phyloP scores from a whole-genome alignment of 2,113 vertebrate species.

The Mesitornis unicolor region DNA sequence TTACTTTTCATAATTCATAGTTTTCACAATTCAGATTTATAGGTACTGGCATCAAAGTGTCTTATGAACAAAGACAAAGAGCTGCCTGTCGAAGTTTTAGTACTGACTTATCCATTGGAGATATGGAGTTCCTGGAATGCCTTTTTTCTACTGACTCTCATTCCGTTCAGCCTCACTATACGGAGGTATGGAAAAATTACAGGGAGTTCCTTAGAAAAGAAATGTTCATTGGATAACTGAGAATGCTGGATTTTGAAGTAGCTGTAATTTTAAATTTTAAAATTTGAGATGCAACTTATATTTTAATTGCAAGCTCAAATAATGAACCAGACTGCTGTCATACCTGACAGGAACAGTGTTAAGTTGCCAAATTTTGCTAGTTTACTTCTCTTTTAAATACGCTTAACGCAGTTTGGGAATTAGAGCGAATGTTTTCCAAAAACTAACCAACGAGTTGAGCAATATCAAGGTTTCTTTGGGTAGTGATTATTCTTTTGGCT shows the following conservation, averaged over 20 bases:
- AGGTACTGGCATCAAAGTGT: constrained; percentile 85
- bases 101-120: constrained; percentile 86
- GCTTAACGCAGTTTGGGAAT: not conserved
- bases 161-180: constrained; percentile 84
- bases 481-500: not conserved
- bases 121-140: constrained; percentile 92
- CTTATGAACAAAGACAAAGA: constrained; percentile 89
- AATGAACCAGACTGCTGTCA: not conserved
- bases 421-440: not conserved
- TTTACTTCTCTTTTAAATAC: not conserved
- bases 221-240: not conserved
- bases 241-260: not conserved
- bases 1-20: not conserved
- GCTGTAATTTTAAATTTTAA: not conserved
- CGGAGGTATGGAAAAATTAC: constrained; percentile 79
- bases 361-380: not conserved
- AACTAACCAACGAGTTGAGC: not conserved
- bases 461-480: not conserved
- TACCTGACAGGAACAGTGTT: not conserved
- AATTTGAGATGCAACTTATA: not conserved
- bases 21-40: constrained; percentile 81
- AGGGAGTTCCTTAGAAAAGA: not conserved
- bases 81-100: constrained; percentile 80
- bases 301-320: not conserved
- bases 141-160: constrained; percentile 86